Evolutionary conservation across 1,140 invertebrate genomes (phyloP).

Genomic region (Drosophila biarmipes): DNA sequence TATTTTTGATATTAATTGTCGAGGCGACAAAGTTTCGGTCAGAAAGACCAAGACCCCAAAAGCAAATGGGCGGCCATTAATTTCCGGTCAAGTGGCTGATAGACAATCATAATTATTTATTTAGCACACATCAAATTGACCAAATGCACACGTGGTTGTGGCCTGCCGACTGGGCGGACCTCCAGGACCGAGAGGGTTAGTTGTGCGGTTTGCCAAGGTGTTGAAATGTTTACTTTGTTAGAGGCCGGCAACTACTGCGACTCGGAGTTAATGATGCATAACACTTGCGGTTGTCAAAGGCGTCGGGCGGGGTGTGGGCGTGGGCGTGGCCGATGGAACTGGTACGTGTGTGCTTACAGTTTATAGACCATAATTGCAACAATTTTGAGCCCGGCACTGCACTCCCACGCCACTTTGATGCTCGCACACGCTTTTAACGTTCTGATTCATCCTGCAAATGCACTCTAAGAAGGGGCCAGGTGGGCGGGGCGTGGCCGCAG

Average conservation of each 20-base stretch:
- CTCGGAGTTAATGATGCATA: constrained; percentile 79
- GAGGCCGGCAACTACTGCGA: constrained; percentile 57
- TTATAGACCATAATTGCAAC: constrained; percentile 76
- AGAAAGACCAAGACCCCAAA: constrained; percentile 10
- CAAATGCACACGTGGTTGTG: constrained; percentile 73
- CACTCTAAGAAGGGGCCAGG: constrained; percentile 45
- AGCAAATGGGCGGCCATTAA: constrained; percentile 69
- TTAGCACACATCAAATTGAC: constrained; percentile 78
- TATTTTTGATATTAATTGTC: constrained; percentile 81
- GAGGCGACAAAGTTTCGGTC: constrained; percentile 50
- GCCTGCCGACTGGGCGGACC: constrained; percentile 5
- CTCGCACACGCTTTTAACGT: constrained; percentile 55
- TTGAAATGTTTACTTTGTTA: constrained; percentile 78
- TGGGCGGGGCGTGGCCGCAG: constrained; percentile 22
- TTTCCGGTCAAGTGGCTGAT: constrained; percentile 78
- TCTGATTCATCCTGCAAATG: constrained; percentile 74
- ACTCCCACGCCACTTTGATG: constrained; percentile 40
- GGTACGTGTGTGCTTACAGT: constrained; percentile 39
- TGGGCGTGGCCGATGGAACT: not conserved
- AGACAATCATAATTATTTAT: constrained; percentile 82
- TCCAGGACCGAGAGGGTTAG: constrained; percentile 41
- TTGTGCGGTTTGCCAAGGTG: constrained; percentile 76
- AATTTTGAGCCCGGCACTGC: constrained; percentile 55
- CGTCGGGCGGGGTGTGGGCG: not conserved
- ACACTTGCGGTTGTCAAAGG: constrained; percentile 61